Evolutionary conservation across 2,888 invertebrate species (phyloP).

Genomic region (Tanytarsus gracilentus): DNA sequence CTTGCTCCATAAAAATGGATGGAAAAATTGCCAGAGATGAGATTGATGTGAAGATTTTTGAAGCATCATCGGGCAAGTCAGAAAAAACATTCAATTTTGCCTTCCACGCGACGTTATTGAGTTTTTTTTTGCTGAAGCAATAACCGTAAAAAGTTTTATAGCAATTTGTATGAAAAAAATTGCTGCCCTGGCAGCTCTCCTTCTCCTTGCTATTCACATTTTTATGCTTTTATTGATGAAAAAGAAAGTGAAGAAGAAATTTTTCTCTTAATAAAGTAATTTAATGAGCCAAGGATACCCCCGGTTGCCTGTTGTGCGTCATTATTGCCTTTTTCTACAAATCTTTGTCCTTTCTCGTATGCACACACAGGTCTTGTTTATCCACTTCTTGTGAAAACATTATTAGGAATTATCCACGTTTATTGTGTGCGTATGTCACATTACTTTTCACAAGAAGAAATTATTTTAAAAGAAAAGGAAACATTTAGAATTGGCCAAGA

Average conservation of each 20-base stretch:
- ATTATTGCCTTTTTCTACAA: background rate
- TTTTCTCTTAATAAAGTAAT: background rate
- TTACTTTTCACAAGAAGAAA: too few relatives aligned
- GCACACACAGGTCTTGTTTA: background rate
- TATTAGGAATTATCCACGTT: conserved; percentile 16
- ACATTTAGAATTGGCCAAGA: too few relatives aligned
- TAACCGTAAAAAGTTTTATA: conserved; percentile 8
- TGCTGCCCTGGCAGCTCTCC: conserved; percentile 2
- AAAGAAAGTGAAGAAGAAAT: too few relatives aligned
- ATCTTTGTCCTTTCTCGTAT: background rate
- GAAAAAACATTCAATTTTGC: background rate
- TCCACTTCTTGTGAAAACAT: conserved; percentile 3
- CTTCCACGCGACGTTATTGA: conserved; percentile 7
- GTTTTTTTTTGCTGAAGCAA: background rate
- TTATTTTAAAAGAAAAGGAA: too few relatives aligned
- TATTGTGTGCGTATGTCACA: too few relatives aligned
- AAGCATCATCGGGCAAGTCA: background rate
- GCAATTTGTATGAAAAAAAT: background rate
- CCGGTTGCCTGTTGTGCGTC: conserved; percentile 4
- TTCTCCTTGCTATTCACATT: background rate
- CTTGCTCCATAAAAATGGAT: too few relatives aligned
- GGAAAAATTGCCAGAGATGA: too few relatives aligned
- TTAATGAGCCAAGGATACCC: background rate
- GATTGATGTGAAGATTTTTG: too few relatives aligned
- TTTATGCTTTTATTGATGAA: conserved; percentile 12